phyloP scores from a whole-genome alignment of 2,888 invertebrate genomes.

The Blera fallax region DNA sequence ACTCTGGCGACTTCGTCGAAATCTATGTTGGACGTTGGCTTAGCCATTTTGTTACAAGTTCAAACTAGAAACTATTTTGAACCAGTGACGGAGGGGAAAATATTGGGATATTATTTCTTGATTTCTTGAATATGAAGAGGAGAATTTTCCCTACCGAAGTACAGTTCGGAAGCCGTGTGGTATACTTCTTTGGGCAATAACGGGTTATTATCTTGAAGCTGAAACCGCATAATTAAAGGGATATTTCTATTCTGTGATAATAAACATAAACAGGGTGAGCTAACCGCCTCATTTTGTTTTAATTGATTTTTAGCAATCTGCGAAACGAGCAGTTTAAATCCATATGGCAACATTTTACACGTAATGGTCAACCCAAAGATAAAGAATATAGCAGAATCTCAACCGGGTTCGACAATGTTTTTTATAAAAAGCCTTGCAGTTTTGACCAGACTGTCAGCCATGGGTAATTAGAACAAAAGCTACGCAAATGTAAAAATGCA shows the following conservation, averaged over 20 bases:
- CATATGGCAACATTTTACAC: too few relatives aligned
- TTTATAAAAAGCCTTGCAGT: too few relatives aligned
- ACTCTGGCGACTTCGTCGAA: slow-evolving; percentile 71
- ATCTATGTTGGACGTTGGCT: slow-evolving; percentile 35
- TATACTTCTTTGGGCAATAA: not conserved
- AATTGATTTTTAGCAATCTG: too few relatives aligned
- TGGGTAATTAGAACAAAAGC: too few relatives aligned
- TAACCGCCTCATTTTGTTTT: too few relatives aligned
- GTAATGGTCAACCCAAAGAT: too few relatives aligned
- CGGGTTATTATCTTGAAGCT: not conserved
- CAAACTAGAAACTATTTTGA: not conserved
- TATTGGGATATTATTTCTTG: not conserved
- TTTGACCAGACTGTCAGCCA: too few relatives aligned
- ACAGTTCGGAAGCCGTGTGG: not conserved
- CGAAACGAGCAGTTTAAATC: too few relatives aligned
- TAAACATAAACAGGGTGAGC: not conserved
- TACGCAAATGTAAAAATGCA: too few relatives aligned
- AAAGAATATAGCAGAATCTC: too few relatives aligned
- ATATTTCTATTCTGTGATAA: not conserved
- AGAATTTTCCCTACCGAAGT: not conserved
- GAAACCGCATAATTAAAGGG: not conserved
- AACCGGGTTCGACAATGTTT: too few relatives aligned
- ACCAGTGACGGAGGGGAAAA: slow-evolving; percentile 10
- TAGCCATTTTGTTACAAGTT: slow-evolving; percentile 20
- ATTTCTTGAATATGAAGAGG: not conserved